phyloP scores from a whole-genome alignment of 2,113 vertebrate genomes.

The Centrocercus urophasianus region DNA sequence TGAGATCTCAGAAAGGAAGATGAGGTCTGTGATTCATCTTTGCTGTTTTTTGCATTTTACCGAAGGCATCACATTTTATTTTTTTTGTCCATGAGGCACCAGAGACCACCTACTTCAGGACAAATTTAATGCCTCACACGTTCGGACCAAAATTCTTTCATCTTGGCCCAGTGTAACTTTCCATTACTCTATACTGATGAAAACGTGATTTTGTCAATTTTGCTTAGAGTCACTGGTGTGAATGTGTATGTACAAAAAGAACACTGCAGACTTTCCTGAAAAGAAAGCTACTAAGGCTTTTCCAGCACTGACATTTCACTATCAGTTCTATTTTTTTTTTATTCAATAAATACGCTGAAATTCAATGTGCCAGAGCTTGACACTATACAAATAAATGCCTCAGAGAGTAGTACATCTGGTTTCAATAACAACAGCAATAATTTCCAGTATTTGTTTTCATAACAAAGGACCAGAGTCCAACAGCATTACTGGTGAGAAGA shows the following conservation, averaged over 20 bases:
- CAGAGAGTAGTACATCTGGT: constrained; percentile 64
- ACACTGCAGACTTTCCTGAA: constrained; percentile 28
- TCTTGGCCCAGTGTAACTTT: not conserved
- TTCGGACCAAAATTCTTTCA: not conserved
- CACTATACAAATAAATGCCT: constrained; percentile 65
- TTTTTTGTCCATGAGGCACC: not conserved
- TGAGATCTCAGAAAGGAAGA: not conserved
- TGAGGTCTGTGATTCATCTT: not conserved
- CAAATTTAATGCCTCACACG: not conserved
- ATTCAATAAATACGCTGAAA: constrained; percentile 2
- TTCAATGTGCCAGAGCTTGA: constrained; percentile 38
- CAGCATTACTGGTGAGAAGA: constrained; percentile 47
- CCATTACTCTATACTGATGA: not conserved
- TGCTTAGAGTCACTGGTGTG: not conserved
- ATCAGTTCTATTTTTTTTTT: constrained; percentile 29
- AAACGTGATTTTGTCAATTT: not conserved
- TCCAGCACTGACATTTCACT: constrained; percentile 24
- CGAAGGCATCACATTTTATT: not conserved
- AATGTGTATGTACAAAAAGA: not conserved
- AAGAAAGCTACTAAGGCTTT: constrained; percentile 7
- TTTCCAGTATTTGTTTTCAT: constrained; percentile 71
- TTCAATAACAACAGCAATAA: constrained; percentile 71
- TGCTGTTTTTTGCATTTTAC: not conserved
- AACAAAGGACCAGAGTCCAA: constrained; percentile 4
- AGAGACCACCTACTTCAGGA: not conserved